Evolutionary conservation across 2,797 vertebrate species (phyloP), one percentile per base, ranked within the genome.

Genomic region (Remorina albescens): DNA sequence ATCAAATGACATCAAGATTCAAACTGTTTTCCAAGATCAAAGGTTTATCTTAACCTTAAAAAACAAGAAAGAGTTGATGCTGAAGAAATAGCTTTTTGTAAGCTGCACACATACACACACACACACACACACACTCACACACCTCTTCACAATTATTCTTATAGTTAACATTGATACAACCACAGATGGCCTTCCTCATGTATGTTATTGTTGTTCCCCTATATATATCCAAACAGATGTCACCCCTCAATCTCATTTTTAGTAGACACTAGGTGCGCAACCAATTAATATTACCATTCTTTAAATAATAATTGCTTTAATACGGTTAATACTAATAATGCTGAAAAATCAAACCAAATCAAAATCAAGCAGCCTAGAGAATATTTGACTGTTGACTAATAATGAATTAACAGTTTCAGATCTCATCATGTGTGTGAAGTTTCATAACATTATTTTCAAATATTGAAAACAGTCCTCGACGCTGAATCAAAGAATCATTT

Each of bases 1-100:
- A 36, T 58, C 41, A 75, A 30, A 46, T 3, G 7, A n/a, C 6
- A 63, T 71, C 39, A 60, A 37, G n/a, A 54, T 30, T 62, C 25
- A 15, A 6, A 55, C 34, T 16, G 47, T n/a, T 58, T 36, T 4
- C 0, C 26, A 12, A 23, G 5, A 54, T 46, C 36, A 2, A 2
- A 23, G 12, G 54, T 37, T 59, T 1, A 36, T 49, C 34, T 26
- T 8, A 63, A 51, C 39, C 36, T 54, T n/a, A n/a, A 32, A 46
- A 15, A 57, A 19, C 2, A 41, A 28, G 39, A n/a, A 26, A 47
- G 30, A 30, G 7, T 1, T 13, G 5, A 28, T 28, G 39, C 41
- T 55, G 12, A 0, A 9, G 30, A 37, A 47, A 39, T 13, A 46
- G 10, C 19, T 58, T 6, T 42, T 21, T 28, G 51, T 30, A 6